Conservation (phyloP, 2,888 invertebrate species). For the Monoplex corrugatus region DNA sequence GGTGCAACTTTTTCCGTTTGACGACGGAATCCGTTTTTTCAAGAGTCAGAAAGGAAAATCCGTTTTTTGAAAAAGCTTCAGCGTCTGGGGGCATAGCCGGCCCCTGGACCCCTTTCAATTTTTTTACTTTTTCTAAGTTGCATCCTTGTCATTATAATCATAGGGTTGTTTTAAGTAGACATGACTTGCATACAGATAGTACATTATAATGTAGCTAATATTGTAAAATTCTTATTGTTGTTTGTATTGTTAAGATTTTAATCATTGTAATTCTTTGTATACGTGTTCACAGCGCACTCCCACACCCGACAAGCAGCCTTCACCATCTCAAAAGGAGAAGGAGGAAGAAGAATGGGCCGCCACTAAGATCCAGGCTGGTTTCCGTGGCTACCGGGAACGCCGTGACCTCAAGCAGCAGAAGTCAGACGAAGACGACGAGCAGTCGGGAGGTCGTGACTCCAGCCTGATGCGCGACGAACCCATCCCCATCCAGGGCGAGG, state of each 20-base stretch:
- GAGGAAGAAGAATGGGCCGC: conserved; percentile 47
- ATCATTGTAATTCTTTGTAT: background rate
- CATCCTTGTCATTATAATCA: too few relatives aligned
- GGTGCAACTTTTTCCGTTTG: too few relatives aligned
- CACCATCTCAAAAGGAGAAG: background rate
- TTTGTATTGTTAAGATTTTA: background rate
- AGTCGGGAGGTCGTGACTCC: conserved; percentile 1
- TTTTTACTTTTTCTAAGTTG: too few relatives aligned
- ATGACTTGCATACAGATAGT: too few relatives aligned
- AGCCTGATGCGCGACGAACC: background rate
- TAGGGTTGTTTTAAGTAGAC: too few relatives aligned
- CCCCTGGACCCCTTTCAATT: too few relatives aligned
- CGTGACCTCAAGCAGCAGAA: background rate
- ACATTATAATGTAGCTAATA: too few relatives aligned
- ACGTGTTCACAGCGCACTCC: background rate
- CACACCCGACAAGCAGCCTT: background rate
- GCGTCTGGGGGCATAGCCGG: too few relatives aligned
- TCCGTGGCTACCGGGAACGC: conserved; percentile 50
- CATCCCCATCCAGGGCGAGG: background rate
- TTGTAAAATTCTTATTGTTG: background rate
- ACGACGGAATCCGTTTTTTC: too few relatives aligned
- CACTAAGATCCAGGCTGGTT: conserved; percentile 54
- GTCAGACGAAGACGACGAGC: background rate
- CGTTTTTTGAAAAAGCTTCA: too few relatives aligned
- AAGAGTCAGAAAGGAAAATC: too few relatives aligned